A percentile compares a stretch with the other conserved stretches of the same genome.
Evolutionary conservation across 92 coral and sea anemone species (phyloP).

Genomic region (Porites evermanni): DNA sequence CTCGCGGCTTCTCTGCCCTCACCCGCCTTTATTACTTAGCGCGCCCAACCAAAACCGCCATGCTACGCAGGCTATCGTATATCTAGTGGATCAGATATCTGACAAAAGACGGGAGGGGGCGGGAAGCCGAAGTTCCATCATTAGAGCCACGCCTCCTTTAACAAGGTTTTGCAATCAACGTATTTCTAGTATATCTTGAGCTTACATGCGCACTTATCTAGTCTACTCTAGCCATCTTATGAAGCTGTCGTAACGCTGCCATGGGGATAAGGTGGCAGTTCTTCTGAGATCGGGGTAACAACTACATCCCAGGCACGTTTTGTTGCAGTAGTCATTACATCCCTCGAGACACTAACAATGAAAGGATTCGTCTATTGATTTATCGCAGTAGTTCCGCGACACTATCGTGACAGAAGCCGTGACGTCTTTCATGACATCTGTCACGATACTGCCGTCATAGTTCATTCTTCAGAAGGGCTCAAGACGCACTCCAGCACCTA

Average conservation of each 20-base stretch:
- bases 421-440: not conserved
- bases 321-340: not conserved
- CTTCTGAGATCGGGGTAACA: not conserved
- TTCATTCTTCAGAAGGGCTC: slow-evolving; percentile 74
- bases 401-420: not conserved
- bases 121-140: not conserved
- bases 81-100: no score
- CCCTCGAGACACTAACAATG: not conserved
- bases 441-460: not conserved
- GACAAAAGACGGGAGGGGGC: not conserved
- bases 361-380: no score
- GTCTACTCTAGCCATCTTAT: no score
- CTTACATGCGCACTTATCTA: no score
- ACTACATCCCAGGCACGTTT: not conserved
- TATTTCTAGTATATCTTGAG: no score
- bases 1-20: no score
- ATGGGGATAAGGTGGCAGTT: not conserved
- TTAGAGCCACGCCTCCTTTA: not conserved
- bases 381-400: not conserved
- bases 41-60: no score
- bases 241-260: not conserved
- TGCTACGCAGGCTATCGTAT: no score
- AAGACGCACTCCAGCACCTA: slow-evolving; percentile 88
- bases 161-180: not conserved
- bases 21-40: no score